Evolutionary conservation across 2,888 invertebrate species (phyloP).

Genomic region (Parnassius apollo): DNA sequence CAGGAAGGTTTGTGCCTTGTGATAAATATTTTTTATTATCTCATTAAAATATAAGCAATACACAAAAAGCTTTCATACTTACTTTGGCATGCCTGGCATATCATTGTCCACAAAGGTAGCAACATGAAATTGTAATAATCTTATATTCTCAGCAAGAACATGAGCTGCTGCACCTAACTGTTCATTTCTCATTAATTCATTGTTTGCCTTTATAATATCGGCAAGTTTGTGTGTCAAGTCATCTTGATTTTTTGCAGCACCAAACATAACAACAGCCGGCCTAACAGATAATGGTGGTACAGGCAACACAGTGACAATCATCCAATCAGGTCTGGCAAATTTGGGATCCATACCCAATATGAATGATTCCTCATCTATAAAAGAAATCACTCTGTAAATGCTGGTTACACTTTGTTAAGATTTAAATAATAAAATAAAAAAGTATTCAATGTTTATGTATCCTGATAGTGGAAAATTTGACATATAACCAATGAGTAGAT

Average conservation of each 20-base stretch:
- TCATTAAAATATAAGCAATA: no score
- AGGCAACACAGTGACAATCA: constrained; percentile 98
- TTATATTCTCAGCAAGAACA: constrained; percentile 97
- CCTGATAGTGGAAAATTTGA: no score
- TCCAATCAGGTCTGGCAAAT: constrained; percentile 99
- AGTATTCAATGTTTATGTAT: no score
- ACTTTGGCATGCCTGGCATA: constrained; percentile 97
- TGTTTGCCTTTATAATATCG: constrained; percentile 99
- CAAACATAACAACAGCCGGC: constrained; percentile 99
- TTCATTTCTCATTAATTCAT: constrained; percentile 96
- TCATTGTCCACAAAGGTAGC: constrained; percentile 99
- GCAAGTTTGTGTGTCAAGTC: constrained; percentile 99
- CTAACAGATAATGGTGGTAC: constrained; percentile 98
- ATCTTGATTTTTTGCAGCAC: constrained; percentile 99
- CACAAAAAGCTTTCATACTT: constrained; percentile 37
- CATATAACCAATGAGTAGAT: no score
- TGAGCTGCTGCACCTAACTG: constrained; percentile 98
- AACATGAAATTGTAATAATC: constrained; percentile 99
- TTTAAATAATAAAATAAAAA: no score
- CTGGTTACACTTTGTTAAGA: no score
- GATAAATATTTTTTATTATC: no score
- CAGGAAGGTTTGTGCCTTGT: no score
- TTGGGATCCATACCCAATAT: constrained; percentile 98
- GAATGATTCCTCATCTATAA: constrained; percentile 95
- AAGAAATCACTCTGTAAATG: background rate